Evolutionary conservation across 1,140 invertebrate genomes (phyloP).

Genomic region (Eulimnadia texana): DNA sequence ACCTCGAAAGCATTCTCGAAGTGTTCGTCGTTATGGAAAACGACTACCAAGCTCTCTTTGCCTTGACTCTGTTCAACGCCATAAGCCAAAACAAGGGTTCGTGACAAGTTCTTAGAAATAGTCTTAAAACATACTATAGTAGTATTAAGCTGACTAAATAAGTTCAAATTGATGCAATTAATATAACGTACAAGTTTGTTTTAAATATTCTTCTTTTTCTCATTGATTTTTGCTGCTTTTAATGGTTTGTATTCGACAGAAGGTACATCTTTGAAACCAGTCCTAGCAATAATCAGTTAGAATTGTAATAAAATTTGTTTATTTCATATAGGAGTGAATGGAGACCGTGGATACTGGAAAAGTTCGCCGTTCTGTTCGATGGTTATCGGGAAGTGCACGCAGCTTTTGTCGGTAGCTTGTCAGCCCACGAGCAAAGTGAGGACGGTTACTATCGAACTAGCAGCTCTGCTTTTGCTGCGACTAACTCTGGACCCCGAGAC

Average conservation of each 20-base stretch:
- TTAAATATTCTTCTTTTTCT: no score
- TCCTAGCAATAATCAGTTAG: no score
- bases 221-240: no score
- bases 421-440: conserved; percentile 45
- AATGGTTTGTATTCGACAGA: no score
- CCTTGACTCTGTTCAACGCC: conserved; percentile 81
- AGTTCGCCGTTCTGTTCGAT: not conserved
- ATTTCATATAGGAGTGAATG: conserved; percentile 11
- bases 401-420: conserved; percentile 29
- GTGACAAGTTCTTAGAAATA: not conserved
- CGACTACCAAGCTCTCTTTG: conserved; percentile 86
- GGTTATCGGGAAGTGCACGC: not conserved
- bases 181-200: no score
- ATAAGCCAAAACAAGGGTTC: conserved; percentile 85
- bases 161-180: no score
- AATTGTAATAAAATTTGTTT: conserved; percentile 15
- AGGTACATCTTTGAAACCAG: no score
- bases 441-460: conserved; percentile 79
- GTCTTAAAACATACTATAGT: not conserved
- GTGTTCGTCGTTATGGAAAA: conserved; percentile 64
- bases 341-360: conserved; percentile 1
- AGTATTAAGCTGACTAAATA: no score
- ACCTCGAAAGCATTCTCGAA: conserved; percentile 73
- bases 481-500: conserved; percentile 28
- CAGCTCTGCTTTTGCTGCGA: conserved; percentile 54